These are phyloP conservation scores for Entelurus aequoreus DNA, from an alignment of 2,113 vertebrate species.

Conservation along the genomic window DNA sequence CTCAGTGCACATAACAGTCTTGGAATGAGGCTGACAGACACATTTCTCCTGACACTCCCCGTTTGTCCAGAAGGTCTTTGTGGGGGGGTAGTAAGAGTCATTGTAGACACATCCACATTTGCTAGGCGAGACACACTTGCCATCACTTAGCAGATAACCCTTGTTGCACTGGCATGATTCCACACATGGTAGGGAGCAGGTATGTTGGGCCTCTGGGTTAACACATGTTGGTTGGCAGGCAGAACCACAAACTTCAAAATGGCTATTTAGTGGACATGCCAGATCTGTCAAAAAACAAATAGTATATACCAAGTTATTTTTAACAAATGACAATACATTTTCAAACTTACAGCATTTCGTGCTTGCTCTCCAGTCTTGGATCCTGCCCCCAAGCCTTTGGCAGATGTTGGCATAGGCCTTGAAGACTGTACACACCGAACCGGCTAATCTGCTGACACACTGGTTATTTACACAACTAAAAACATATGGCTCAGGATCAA, in stretches of 20 bases:
- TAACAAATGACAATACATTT: background rate
- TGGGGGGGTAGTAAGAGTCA: constrained; percentile 45
- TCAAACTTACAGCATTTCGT: constrained; percentile 50
- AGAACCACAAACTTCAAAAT: constrained; percentile 44
- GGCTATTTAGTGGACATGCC: constrained; percentile 42
- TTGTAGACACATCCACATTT: constrained; percentile 60
- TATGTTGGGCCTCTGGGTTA: constrained; percentile 17
- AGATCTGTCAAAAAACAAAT: constrained; percentile 9
- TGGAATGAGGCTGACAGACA: constrained; percentile 41
- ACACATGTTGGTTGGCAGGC: constrained; percentile 43
- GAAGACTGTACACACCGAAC: constrained; percentile 37
- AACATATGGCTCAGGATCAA: constrained; percentile 37
- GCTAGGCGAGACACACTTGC: constrained; percentile 29
- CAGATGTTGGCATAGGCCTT: constrained; percentile 39
- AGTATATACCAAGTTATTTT: background rate
- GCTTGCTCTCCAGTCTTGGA: constrained; percentile 39
- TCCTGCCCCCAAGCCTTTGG: constrained; percentile 24
- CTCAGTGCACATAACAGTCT: constrained; percentile 19
- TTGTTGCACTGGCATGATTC: constrained; percentile 48
- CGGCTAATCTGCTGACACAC: constrained; percentile 18
- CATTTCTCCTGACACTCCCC: constrained; percentile 47
- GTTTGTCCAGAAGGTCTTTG: constrained; percentile 42
- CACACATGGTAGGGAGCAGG: constrained; percentile 38
- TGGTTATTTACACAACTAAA: constrained; percentile 38
- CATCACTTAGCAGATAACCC: constrained; percentile 41